Evolutionary conservation across 2,797 vertebrate genomes (phyloP), one percentile per base, ranked within the genome.

Genomic region (Channa striata): DNA sequence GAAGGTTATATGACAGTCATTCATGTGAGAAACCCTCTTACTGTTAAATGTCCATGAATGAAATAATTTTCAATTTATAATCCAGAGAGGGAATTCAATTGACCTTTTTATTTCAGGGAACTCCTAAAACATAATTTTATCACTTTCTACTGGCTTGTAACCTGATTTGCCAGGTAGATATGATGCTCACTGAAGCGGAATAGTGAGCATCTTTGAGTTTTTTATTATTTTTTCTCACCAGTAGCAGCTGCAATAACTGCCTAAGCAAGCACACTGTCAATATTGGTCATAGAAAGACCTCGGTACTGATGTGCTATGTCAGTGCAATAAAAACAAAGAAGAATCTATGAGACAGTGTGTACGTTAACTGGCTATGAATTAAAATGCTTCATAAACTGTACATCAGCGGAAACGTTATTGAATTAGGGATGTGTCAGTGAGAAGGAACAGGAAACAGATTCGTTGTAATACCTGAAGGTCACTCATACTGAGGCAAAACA

Each of bases 141-240:
- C 71, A 58, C 19, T 64, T 53, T 70, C 62, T 39, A 44, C 36
- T 30, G 21, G 59, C 19, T 80, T 58, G 21, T 61, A 21, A 39
- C 25, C 9, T 47, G 56, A 68, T 64, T 64, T 25, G 21, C 70
- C 36, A 13, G 43, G 54, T 6, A 52, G 52, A 59, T 48, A 46
- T 49, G 21, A 49, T 1, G n/a, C 47, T 72, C 21, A 19, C 43
- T 50, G 61, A 62, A 52, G 43, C 54, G 59, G 36, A 80, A 52
- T 33, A 48, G 46, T 53, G 53, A 48, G 30, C 42, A 37, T 54
- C 16, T 71, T 42, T 47, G n/a, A 59, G 40, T 57, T 53, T 57
- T 25, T 17, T 25, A 25, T 25, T 12, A 19, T 52, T 47, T 36
- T 3, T 61, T 36, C 36, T 71, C 34, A 25, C 48, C 54, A 43